Evolutionary conservation across 2,113 vertebrate genomes (phyloP).

Genomic region (Aegithalos caudatus): DNA sequence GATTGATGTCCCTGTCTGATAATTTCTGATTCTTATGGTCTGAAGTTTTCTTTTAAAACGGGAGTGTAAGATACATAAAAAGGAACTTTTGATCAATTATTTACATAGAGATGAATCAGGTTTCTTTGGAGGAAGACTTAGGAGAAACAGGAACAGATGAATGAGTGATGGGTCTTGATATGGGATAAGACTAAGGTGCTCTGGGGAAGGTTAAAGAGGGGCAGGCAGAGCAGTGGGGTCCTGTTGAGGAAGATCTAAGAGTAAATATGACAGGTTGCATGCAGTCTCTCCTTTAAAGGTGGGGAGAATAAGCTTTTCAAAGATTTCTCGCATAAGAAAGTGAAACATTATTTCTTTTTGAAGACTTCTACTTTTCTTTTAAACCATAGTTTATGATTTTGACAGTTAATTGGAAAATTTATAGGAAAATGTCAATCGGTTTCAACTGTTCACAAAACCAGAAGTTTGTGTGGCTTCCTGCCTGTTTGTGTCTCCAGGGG

Average conservation of each 20-base stretch:
- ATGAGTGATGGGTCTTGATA: background rate
- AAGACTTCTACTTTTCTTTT: background rate
- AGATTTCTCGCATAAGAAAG: background rate
- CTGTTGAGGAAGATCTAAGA: background rate
- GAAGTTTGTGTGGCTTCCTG: constrained; percentile 20
- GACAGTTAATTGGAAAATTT: background rate
- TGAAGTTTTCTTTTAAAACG: background rate
- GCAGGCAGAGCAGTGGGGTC: background rate
- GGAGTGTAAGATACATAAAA: background rate
- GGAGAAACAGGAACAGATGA: background rate
- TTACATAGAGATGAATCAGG: background rate
- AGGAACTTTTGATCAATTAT: background rate
- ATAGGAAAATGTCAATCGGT: background rate
- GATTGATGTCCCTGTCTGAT: background rate
- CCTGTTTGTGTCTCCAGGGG: background rate
- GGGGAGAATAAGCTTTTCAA: background rate
- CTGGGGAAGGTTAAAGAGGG: background rate
- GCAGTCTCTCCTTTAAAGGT: background rate
- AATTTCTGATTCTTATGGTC: background rate
- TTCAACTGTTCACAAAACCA: background rate
- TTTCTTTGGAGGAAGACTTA: background rate
- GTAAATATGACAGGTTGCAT: background rate
- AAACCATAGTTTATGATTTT: background rate
- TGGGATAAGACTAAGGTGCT: background rate
- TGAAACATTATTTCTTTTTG: background rate